These are phyloP conservation scores for Emesis furor DNA, from an alignment of 2,888 invertebrate species.

Conservation along the genomic window DNA sequence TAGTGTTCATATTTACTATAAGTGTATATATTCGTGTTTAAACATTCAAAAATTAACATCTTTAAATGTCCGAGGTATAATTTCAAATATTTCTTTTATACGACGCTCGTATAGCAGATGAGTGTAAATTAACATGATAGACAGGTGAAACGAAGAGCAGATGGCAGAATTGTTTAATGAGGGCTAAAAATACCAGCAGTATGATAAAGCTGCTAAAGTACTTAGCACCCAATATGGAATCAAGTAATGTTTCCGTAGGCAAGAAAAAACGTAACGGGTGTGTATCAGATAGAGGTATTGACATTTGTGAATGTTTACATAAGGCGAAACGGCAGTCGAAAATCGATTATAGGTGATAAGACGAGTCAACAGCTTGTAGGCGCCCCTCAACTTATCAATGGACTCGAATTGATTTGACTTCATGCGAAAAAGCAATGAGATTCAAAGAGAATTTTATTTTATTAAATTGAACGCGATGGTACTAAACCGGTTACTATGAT, in stretches of 20 bases:
- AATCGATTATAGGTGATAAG: constrained; percentile 89
- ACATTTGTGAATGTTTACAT: constrained; percentile 88
- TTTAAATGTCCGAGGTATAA: constrained; percentile 81
- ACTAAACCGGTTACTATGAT: constrained; percentile 68
- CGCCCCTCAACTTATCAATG: constrained; percentile 87
- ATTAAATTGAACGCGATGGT: not conserved
- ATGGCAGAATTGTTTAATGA: constrained; percentile 88
- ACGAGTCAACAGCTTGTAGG: constrained; percentile 85
- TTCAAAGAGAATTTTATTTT: constrained; percentile 17
- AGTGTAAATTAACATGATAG: constrained; percentile 88
- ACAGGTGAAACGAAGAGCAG: constrained; percentile 89
- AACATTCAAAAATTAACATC: constrained; percentile 80
- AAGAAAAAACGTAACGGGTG: constrained; percentile 84
- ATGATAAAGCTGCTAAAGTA: constrained; percentile 77
- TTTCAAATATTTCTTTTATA: constrained; percentile 87
- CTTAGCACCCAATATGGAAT: constrained; percentile 84
- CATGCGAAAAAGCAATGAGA: constrained; percentile 83
- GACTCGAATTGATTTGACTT: constrained; percentile 78
- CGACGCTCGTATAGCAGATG: constrained; percentile 82
- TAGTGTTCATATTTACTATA: not conserved
- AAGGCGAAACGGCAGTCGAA: constrained; percentile 91
- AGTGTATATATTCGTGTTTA: not conserved
- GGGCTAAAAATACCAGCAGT: constrained; percentile 87
- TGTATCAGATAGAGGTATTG: constrained; percentile 90
- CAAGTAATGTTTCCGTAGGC: constrained; percentile 83